A percentile compares a stretch with the other conserved stretches of the same genome.
phyloP scores from a whole-genome alignment of 2,113 vertebrate species.

The Irena cyanogastra region DNA sequence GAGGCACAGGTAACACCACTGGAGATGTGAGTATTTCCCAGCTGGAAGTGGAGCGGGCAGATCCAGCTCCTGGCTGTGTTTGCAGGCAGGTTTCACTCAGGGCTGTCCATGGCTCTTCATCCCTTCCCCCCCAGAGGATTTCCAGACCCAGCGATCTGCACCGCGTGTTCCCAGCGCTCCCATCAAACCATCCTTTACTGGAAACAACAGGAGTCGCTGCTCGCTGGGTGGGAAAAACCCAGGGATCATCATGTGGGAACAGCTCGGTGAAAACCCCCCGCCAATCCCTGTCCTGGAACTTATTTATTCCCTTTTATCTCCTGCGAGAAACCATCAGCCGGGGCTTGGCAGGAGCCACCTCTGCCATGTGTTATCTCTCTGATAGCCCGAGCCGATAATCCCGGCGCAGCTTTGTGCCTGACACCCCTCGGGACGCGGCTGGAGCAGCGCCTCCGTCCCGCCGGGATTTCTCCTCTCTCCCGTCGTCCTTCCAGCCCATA shows the following conservation, averaged over 20 bases:
- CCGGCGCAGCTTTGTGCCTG: not conserved
- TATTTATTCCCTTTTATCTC: not conserved
- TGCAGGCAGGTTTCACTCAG: not conserved
- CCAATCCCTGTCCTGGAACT: rapidly evolving
- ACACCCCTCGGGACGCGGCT: not conserved
- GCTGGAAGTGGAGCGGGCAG: not conserved
- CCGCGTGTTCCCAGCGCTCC: not conserved
- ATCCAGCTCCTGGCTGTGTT: not conserved
- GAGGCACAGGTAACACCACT: not conserved
- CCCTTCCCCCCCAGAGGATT: not conserved
- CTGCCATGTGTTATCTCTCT: not conserved
- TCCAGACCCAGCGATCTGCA: not conserved
- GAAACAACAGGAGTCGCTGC: not conserved
- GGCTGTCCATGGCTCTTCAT: not conserved
- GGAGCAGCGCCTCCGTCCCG: not conserved
- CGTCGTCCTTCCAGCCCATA: not conserved
- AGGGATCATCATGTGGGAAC: not conserved
- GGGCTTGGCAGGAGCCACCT: not conserved
- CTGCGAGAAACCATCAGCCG: rapidly evolving
- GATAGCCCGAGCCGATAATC: not conserved
- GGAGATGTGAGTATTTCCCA: not conserved
- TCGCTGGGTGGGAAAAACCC: not conserved
- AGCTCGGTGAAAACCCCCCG: not conserved
- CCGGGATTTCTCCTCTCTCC: rapidly evolving
- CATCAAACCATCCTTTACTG: not conserved